phyloP scores from a whole-genome alignment of 2,888 invertebrate genomes.

The Allophyes oxyacanthae region DNA sequence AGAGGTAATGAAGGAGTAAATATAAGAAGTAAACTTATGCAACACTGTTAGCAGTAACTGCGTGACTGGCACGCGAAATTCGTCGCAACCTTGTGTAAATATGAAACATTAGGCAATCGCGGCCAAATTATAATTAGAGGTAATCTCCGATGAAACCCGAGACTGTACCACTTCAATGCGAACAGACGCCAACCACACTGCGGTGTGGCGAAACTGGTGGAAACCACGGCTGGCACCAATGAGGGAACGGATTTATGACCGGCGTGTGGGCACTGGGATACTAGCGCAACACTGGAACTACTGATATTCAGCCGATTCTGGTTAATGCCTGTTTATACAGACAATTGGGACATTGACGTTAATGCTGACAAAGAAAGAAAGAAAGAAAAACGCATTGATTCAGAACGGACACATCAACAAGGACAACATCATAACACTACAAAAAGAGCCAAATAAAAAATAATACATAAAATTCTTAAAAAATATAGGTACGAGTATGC shows the following conservation, averaged over 20 bases:
- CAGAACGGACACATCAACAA: too few relatives aligned
- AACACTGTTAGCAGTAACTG: not conserved
- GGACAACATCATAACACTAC: too few relatives aligned
- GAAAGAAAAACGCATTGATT: too few relatives aligned
- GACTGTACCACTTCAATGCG: constrained; percentile 1
- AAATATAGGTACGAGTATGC: too few relatives aligned
- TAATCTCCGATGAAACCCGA: constrained; percentile 22
- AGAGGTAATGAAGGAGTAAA: too few relatives aligned
- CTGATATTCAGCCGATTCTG: too few relatives aligned
- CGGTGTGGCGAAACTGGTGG: constrained; percentile 5
- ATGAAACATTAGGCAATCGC: constrained; percentile 25
- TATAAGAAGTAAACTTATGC: not conserved
- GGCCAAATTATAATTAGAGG: constrained; percentile 22
- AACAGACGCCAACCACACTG: not conserved
- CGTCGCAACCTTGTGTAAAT: constrained; percentile 32
- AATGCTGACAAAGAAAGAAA: too few relatives aligned
- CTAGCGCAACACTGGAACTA: not conserved
- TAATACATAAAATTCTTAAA: too few relatives aligned
- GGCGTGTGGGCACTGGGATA: constrained; percentile 1
- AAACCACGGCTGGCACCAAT: not conserved
- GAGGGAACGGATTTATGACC: not conserved
- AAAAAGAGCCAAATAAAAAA: too few relatives aligned
- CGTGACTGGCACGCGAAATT: constrained; percentile 10
- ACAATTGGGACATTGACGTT: too few relatives aligned
- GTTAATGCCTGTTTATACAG: too few relatives aligned